Conservation (phyloP, 2,888 invertebrate species). For the Eugnorisma glareosa region DNA sequence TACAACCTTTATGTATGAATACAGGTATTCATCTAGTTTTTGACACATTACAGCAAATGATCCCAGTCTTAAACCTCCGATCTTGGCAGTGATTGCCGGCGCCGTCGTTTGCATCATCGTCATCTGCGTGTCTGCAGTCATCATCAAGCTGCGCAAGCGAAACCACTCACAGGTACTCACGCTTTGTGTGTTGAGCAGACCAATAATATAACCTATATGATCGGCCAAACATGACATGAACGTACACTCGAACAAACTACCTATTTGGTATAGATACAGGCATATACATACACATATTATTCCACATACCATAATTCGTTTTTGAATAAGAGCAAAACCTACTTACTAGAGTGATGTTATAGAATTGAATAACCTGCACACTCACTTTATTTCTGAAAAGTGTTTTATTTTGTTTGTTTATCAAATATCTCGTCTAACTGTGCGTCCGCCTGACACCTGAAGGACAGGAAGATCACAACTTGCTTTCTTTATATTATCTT, state of each 20-base stretch:
- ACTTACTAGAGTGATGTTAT: background rate
- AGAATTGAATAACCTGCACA: background rate
- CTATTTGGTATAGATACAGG: background rate
- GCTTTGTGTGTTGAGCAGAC: background rate
- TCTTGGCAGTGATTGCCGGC: background rate
- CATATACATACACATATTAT: background rate
- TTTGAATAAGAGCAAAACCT: background rate
- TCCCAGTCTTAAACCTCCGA: background rate
- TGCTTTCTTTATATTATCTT: background rate
- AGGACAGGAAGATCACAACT: background rate
- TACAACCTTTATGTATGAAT: too few relatives aligned
- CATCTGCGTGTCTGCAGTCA: conserved; percentile 11
- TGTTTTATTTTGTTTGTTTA: background rate
- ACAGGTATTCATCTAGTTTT: background rate
- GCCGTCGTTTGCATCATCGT: conserved; percentile 14
- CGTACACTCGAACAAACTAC: background rate
- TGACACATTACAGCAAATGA: background rate
- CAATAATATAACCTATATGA: background rate
- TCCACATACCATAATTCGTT: background rate
- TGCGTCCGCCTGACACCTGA: background rate
- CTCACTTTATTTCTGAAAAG: background rate
- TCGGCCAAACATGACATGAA: background rate
- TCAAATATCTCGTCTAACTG: background rate
- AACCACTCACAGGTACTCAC: conserved; percentile 34
- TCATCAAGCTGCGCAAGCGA: conserved; percentile 31